These are phyloP conservation scores for Myotis vivesi DNA, from an alignment of 2,797 vertebrate genomes.

Conservation along the genomic window DNA sequence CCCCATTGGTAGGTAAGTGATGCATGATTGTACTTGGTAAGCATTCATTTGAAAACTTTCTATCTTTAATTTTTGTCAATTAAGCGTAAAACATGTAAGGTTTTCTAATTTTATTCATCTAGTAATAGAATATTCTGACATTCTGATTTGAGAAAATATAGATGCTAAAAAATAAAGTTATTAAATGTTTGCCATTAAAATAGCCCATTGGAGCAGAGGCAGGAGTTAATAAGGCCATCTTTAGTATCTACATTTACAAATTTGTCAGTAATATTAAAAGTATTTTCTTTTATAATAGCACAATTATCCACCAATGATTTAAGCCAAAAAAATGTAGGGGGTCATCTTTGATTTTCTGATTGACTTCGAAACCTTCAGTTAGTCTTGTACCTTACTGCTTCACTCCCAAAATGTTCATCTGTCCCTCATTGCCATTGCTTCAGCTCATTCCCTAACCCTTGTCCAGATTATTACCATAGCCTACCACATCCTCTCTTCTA, in stretches of 20 bases:
- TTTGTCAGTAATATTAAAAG: not conserved
- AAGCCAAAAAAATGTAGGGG: not conserved
- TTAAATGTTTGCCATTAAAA: not conserved
- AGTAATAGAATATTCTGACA: not conserved
- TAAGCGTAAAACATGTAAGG: not conserved
- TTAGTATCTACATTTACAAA: not conserved
- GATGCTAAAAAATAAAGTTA: not conserved
- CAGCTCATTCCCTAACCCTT: not conserved
- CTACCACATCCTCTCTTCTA: not conserved
- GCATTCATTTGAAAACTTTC: not conserved
- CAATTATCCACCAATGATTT: not conserved
- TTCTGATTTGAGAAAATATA: not conserved
- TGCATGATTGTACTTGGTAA: not conserved
- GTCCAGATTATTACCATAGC: not conserved
- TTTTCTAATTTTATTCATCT: not conserved
- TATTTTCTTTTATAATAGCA: not conserved
- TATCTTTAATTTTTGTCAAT: not conserved
- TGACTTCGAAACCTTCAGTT: not conserved
- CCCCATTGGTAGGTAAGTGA: not conserved
- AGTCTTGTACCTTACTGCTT: not conserved
- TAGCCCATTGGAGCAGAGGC: not conserved
- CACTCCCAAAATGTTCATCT: not conserved
- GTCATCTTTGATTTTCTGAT: not conserved
- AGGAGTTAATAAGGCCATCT: not conserved
- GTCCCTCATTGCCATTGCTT: not conserved